Conservation (phyloP, 2,797 vertebrate species). For the Mus caroli region DNA sequence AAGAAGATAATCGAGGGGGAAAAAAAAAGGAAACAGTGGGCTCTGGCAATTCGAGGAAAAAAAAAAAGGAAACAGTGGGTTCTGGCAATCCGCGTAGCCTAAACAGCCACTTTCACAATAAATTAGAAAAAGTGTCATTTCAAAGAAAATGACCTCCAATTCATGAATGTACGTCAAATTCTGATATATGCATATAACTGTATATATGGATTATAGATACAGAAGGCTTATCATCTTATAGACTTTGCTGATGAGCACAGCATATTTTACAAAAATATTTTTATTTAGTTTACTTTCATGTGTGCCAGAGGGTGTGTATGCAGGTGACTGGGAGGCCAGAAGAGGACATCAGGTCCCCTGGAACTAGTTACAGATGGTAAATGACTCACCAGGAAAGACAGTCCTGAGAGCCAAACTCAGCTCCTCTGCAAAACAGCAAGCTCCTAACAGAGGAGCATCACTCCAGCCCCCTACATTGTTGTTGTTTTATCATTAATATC, state of each 20-base stretch:
- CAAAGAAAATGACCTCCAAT: slow-evolving; percentile 32
- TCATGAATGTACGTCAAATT: slow-evolving; percentile 43
- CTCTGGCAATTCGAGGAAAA: too few relatives aligned
- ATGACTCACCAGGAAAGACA: neutral
- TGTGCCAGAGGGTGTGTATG: neutral
- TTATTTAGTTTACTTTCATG: neutral
- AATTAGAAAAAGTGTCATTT: slow-evolving; percentile 12
- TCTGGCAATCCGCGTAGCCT: neutral
- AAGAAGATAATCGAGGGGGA: too few relatives aligned
- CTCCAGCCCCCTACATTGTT: too few relatives aligned
- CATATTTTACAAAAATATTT: neutral
- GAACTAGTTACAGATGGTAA: neutral
- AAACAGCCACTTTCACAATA: neutral
- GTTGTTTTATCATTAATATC: too few relatives aligned
- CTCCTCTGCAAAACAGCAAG: neutral
- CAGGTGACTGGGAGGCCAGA: neutral
- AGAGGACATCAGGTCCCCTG: neutral
- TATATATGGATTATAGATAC: neutral
- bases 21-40: too few relatives aligned
- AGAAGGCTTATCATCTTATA: neutral
- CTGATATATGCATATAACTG: neutral
- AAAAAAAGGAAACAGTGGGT: slow-evolving; percentile 10
- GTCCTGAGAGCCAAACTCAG: neutral
- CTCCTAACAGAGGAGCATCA: neutral
- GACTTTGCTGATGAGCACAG: neutral